These are phyloP conservation scores for Drosophila repleta DNA, from an alignment of 1,140 invertebrate genomes.

Conservation along the genomic window DNA sequence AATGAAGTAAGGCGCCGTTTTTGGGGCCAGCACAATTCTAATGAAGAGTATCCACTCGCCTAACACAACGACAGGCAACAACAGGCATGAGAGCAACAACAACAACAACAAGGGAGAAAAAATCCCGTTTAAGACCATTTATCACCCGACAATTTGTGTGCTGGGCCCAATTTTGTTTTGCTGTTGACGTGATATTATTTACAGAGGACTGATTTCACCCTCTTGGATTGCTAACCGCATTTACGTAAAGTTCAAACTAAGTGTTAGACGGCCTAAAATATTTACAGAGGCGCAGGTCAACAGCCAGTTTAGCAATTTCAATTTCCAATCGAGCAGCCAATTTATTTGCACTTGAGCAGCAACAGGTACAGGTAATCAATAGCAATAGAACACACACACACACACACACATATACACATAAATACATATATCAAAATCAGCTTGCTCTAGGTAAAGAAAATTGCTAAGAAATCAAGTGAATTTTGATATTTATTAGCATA, in stretches of 20 bases:
- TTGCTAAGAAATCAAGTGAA: too few relatives aligned
- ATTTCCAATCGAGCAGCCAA: neutral
- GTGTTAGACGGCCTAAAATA: conserved; percentile 40
- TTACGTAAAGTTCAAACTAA: conserved; percentile 45
- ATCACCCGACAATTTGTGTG: conserved; percentile 75
- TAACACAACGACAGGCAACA: conserved; percentile 22
- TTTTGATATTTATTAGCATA: too few relatives aligned
- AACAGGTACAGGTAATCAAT: conserved; percentile 4
- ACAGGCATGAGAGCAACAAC: neutral
- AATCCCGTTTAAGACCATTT: conserved; percentile 78
- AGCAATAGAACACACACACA: too few relatives aligned
- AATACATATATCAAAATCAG: neutral
- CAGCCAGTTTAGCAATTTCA: neutral
- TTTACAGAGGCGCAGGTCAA: conserved; percentile 37
- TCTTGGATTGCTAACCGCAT: conserved; percentile 70
- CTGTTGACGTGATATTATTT: conserved; percentile 74
- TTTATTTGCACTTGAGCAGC: neutral
- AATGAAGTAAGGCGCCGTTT: conserved; percentile 61
- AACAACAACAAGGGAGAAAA: conserved; percentile 44
- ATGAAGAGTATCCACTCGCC: conserved; percentile 49
- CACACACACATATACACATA: too few relatives aligned
- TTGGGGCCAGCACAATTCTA: conserved; percentile 17
- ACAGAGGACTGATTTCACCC: conserved; percentile 80
- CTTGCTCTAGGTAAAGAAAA: too few relatives aligned
- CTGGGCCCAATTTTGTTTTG: conserved; percentile 56